Percentiles rank a stretch among this genome's conserved stretches.
Evolutionary conservation across 2,888 invertebrate species (phyloP).

Genomic region (Andrena chrysosceles): DNA sequence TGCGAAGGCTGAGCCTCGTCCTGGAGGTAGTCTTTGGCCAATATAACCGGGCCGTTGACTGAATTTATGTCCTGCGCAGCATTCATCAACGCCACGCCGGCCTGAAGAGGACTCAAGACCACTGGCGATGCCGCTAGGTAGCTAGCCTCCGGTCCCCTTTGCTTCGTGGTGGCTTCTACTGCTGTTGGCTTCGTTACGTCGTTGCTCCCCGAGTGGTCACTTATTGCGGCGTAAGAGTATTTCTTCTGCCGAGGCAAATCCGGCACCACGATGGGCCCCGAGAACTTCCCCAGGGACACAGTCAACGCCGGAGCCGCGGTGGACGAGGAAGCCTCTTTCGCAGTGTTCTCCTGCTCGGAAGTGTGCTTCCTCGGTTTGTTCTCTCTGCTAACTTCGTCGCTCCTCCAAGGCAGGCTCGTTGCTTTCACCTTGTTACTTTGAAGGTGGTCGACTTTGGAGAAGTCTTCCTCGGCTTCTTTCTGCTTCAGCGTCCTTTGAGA

Average conservation of each 20-base stretch:
- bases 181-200: neutral
- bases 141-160: neutral
- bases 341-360: neutral
- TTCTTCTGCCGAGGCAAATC: conserved; percentile 64
- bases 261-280: conserved; percentile 81
- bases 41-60: conserved; percentile 31
- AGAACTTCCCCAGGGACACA: conserved; percentile 60
- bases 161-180: neutral
- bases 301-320: neutral
- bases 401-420: neutral
- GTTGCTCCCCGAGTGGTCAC: conserved; percentile 22
- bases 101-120: conserved; percentile 80
- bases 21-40: conserved; percentile 21
- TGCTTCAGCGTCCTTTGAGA: neutral
- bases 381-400: neutral
- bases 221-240: neutral
- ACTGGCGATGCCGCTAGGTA: conserved; percentile 73
- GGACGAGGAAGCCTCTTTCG: neutral
- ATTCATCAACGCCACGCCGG: conserved; percentile 79
- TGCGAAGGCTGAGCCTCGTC: neutral
- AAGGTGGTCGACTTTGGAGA: neutral
- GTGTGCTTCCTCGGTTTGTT: neutral
- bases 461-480: neutral
- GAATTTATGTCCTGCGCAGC: conserved; percentile 36
- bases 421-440: neutral